Base-by-base conservation (phyloP, 2,888 invertebrate species). In the Luffia ferchaultella region DNA sequence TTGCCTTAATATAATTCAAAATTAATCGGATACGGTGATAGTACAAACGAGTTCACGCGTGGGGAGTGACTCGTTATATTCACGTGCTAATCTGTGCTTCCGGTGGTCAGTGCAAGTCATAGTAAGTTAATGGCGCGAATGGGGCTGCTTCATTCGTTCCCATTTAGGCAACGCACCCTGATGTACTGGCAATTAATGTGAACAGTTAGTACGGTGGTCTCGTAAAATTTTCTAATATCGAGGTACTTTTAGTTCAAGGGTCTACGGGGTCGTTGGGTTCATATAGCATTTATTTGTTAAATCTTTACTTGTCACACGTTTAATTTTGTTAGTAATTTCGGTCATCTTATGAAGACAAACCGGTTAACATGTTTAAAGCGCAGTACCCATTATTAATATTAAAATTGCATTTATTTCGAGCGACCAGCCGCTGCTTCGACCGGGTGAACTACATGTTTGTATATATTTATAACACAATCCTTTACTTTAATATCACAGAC, bases 51-150 rank as follows among this genome's bases (percentile, higher is more conserved):
- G 42, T 48, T 45, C 16, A 20, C 46, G 50, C 51, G 51, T 43
- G 45, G 47, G 40, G 51, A 54, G 57, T 65, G 70, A 72, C 68
- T 67, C 61, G 68, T 65, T 56, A 51, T 58, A 60, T 57, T 58
- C 53, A 55, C 52, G 51, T 58, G 55, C 54, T 65, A 60, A 65
- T 64, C 63, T 64, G 58, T 58, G 57, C 64, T 63, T 65, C 65
- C 68, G 62, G 63, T 61, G 69, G 68, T 67, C 68, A 67, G 55
- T 62, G 65, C 67, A 64, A 67, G 70, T 65, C 68, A 71, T 61
- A 56, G 50, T 54, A 53, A 55, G 58, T 12, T 30, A 30, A 30
- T 30, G 30, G 30, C 30, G 30, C 3, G 5, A 7, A 12, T 12
- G 30, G 30, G 12, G 30, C 12, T 7, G 12, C 30, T 30, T 30